phyloP scores from a whole-genome alignment of 64 coral and sea anemone species.

The Dendrophyllia cribrosa region DNA sequence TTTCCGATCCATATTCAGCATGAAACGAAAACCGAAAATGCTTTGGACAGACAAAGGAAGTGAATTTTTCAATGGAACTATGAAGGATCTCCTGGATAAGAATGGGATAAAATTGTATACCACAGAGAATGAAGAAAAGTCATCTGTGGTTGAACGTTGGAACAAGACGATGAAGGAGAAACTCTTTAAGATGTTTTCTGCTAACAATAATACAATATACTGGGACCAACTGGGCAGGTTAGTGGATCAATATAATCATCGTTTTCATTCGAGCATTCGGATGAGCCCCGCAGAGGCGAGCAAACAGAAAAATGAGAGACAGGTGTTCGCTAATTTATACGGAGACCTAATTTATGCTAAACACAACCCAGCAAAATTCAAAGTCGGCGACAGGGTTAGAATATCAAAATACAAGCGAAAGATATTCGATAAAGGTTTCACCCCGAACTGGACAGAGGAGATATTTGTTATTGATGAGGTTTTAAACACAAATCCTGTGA shows the following conservation, averaged over 20 bases:
- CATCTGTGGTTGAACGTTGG: neutral
- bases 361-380: neutral
- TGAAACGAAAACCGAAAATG: neutral
- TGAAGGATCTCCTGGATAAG: neutral
- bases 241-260: neutral
- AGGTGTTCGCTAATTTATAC: neutral
- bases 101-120: neutral
- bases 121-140: conserved; percentile 17
- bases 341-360: neutral
- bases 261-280: neutral
- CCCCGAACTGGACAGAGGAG: neutral
- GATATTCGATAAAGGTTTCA: neutral
- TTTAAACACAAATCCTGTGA: neutral
- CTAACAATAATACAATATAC: neutral
- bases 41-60: neutral
- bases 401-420: neutral
- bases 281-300: neutral
- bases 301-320: neutral
- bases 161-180: neutral
- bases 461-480: conserved; percentile 8
- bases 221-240: neutral
- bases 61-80: neutral
- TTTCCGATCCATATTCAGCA: neutral
- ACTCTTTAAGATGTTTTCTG: neutral
- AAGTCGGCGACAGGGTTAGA: neutral